phyloP scores from a whole-genome alignment of 2,113 vertebrate species.

The Potamarius usumacintae region DNA sequence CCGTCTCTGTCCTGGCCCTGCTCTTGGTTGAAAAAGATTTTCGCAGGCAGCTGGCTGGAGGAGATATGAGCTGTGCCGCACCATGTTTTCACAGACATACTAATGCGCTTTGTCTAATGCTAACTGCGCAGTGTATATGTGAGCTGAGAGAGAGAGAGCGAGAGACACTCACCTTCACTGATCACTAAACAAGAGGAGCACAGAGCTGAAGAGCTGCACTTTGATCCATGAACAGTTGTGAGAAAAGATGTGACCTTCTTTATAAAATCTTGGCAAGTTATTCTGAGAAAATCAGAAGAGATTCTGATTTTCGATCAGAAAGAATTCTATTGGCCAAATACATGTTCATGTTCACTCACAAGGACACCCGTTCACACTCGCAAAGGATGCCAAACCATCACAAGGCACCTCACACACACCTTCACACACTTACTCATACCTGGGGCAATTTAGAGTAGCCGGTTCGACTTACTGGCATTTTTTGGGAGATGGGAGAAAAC shows the following conservation, averaged over 20 bases:
- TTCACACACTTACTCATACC: background rate
- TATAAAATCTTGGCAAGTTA: background rate
- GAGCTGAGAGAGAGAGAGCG: background rate
- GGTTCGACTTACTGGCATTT: background rate
- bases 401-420: background rate
- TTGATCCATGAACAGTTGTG: background rate
- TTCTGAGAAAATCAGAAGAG: background rate
- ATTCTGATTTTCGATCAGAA: background rate
- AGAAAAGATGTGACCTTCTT: background rate
- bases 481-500: background rate
- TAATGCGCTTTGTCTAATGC: constrained; percentile 31
- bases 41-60: constrained; percentile 72
- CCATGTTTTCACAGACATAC: constrained; percentile 14
- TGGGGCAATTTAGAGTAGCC: background rate
- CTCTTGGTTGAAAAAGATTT: constrained; percentile 69
- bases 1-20: constrained; percentile 71
- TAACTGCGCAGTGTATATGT: background rate
- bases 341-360: background rate
- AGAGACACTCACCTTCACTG: background rate
- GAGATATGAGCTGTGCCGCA: constrained; percentile 65
- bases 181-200: background rate
- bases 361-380: background rate
- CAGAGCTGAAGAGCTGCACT: background rate
- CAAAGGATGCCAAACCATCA: background rate
- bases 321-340: background rate